These are phyloP conservation scores for Arbacia lixula DNA, from an alignment of 53 echinoderm and acorn worm species.

Conservation along the genomic window DNA sequence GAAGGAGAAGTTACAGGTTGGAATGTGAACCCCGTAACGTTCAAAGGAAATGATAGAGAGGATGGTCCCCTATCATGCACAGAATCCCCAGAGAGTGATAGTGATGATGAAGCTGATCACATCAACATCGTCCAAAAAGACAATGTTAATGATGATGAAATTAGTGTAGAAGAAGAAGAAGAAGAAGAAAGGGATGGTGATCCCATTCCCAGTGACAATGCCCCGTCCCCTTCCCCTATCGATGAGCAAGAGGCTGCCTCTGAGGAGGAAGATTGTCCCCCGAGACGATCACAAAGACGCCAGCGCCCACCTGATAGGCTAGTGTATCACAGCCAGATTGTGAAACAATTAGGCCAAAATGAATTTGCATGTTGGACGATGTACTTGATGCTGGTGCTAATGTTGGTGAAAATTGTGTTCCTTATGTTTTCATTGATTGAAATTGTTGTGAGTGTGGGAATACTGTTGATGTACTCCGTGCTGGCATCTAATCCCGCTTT, in stretches of 20 bases:
- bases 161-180: background rate
- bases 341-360: background rate
- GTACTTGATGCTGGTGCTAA: background rate
- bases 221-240: background rate
- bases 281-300: conserved; percentile 14
- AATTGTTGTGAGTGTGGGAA: conserved; percentile 5
- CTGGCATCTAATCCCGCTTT: too few species aligned
- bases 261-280: conserved; percentile 14
- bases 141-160: background rate
- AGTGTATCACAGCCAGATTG: conserved; percentile 9
- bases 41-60: background rate
- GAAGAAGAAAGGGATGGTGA: too few species aligned
- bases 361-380: background rate
- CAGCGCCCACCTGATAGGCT: conserved; percentile 4
- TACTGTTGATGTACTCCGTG: background rate
- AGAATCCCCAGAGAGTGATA: background rate
- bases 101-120: background rate
- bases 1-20: background rate
- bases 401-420: conserved; percentile 6
- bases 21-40: background rate
- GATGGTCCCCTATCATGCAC: too few species aligned
- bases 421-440: conserved; percentile 9
- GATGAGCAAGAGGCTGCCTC: conserved; percentile 30
- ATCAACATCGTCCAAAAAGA: background rate
- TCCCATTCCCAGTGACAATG: too few species aligned